Conservation (phyloP, 2,888 invertebrate species). For the Cremastobaeus sp. region DNA sequence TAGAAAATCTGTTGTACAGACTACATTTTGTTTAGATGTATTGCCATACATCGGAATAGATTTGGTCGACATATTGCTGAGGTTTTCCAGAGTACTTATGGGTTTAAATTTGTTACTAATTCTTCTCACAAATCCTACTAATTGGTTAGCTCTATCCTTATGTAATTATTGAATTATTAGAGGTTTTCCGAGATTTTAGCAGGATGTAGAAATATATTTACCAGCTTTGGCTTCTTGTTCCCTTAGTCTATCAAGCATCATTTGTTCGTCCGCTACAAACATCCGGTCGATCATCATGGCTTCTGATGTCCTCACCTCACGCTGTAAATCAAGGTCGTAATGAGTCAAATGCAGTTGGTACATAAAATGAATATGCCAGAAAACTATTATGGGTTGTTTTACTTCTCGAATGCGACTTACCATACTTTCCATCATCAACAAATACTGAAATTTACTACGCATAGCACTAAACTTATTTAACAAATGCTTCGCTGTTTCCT, state of each 20-base stretch:
- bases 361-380: conserved; percentile 10
- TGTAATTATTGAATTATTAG: no score
- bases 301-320: conserved; percentile 86
- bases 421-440: conserved; percentile 88
- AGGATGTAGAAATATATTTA: conserved; percentile 63
- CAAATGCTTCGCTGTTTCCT: conserved; percentile 83
- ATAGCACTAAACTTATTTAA: conserved; percentile 82
- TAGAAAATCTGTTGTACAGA: no score
- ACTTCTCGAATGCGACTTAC: no score
- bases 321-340: conserved; percentile 76
- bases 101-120: no score
- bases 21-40: no score
- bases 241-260: conserved; percentile 82
- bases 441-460: conserved; percentile 86
- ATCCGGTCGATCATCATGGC: conserved; percentile 87
- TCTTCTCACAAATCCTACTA: no score
- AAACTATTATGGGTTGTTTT: not conserved
- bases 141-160: no score
- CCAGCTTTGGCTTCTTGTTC: conserved; percentile 79
- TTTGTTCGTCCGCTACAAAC: conserved; percentile 86
- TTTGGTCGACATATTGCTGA: no score
- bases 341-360: not conserved
- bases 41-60: no score
- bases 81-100: no score
- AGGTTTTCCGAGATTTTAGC: no score